Evolutionary conservation across 2,113 vertebrate species (phyloP).

Genomic region (Cathartes aura): DNA sequence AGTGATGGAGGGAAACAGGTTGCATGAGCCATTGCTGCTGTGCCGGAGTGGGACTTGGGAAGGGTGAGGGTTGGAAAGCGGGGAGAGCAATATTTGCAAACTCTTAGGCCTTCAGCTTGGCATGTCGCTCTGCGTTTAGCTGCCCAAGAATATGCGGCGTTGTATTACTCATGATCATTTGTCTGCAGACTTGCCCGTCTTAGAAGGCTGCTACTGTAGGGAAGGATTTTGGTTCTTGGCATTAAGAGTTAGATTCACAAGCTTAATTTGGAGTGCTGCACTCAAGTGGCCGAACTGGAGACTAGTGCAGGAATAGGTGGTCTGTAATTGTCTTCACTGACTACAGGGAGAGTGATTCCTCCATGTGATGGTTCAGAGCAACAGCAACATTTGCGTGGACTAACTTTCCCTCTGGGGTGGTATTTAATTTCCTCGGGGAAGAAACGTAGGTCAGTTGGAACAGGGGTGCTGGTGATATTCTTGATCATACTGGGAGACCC

Average conservation of each 20-base stretch:
- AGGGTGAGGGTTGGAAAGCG: not conserved
- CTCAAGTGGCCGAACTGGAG: not conserved
- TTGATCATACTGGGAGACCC: not conserved
- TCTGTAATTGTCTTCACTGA: not conserved
- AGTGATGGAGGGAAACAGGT: not conserved
- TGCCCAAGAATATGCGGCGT: not conserved
- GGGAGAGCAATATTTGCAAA: not conserved
- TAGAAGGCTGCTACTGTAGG: not conserved
- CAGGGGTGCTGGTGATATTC: not conserved
- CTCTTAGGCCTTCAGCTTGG: not conserved
- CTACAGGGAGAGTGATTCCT: not conserved
- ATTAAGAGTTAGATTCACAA: not conserved
- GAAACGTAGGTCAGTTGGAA: accelerated
- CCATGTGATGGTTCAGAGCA: accelerated
- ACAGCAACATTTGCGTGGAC: accelerated
- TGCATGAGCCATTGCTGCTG: not conserved
- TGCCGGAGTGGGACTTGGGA: not conserved
- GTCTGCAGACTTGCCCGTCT: not conserved
- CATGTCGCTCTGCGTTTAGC: accelerated
- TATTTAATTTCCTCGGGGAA: not conserved
- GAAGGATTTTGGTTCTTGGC: not conserved
- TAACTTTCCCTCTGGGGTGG: not conserved
- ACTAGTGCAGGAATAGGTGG: not conserved
- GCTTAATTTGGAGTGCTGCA: not conserved
- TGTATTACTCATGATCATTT: not conserved